phyloP scores from a whole-genome alignment of 2,888 invertebrate species.

The Theretra japonica region DNA sequence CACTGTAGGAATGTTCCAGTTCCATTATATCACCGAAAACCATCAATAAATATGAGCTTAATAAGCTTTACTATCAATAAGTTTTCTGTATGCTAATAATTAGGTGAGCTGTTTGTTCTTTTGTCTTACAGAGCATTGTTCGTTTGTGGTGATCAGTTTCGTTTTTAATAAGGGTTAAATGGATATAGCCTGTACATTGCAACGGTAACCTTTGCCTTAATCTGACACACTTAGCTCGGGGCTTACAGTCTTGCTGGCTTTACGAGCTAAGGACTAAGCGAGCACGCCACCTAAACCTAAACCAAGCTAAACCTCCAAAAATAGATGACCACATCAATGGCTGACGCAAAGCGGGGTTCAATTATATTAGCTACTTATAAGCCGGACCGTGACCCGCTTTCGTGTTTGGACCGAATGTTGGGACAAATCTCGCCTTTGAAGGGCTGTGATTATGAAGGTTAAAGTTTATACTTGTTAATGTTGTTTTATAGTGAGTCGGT shows the following conservation, averaged over 20 bases:
- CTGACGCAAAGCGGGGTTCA: constrained; percentile 22
- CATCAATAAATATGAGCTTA: too few relatives aligned
- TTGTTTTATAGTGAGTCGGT: too few relatives aligned
- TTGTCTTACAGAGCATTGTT: too few relatives aligned
- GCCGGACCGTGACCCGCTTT: constrained; percentile 23
- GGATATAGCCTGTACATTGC: neutral
- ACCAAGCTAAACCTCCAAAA: constrained; percentile 6
- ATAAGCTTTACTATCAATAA: too few relatives aligned
- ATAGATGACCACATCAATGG: constrained; percentile 25
- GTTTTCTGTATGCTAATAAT: too few relatives aligned
- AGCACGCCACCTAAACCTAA: constrained; percentile 30
- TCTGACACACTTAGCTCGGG: neutral
- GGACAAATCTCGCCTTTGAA: constrained; percentile 5
- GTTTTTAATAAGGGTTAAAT: neutral
- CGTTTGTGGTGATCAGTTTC: too few relatives aligned
- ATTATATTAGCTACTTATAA: constrained; percentile 13
- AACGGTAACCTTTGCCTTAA: neutral
- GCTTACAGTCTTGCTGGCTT: neutral
- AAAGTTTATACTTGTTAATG: neutral
- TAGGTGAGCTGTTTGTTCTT: too few relatives aligned
- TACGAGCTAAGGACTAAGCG: neutral
- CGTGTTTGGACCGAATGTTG: neutral
- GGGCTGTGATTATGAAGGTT: constrained; percentile 1
- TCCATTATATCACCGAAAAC: too few relatives aligned
- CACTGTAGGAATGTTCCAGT: too few relatives aligned